Evolutionary conservation across 30 jellyfish, hydroid and myxozoan genomes (phyloP).

Genomic region (Nemopilema nomurai): DNA sequence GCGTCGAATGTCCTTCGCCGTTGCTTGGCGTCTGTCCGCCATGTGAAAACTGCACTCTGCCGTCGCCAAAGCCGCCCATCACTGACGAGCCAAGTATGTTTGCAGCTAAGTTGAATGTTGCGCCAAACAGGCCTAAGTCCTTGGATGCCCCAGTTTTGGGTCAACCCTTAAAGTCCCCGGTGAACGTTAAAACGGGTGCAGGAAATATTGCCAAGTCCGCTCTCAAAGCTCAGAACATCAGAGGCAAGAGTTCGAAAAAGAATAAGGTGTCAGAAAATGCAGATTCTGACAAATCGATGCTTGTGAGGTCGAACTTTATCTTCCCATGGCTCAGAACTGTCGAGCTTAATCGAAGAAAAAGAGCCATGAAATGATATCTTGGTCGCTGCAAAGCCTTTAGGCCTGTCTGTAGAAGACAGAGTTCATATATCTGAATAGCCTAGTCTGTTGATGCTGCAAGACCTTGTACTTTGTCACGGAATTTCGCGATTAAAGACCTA

Average conservation of each 20-base stretch:
- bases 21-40: slow-evolving; percentile 96
- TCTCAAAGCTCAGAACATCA: slow-evolving; percentile 25
- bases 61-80: slow-evolving; percentile 74
- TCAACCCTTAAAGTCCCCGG: neutral
- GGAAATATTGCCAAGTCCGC: neutral
- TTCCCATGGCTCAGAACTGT: slow-evolving; percentile 69
- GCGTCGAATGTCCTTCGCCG: slow-evolving; percentile 97
- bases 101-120: slow-evolving; percentile 19
- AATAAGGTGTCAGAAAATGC: slow-evolving; percentile 3
- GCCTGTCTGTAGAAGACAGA: too few relatives aligned
- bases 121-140: neutral
- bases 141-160: neutral
- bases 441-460: neutral
- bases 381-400: neutral
- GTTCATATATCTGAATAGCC: neutral
- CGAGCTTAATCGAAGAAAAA: slow-evolving; percentile 53
- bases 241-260: slow-evolving; percentile 13
- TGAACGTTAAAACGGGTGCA: neutral
- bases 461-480: slow-evolving; percentile 79
- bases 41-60: slow-evolving; percentile 82
- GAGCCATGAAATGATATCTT: neutral
- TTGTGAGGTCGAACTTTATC: slow-evolving; percentile 48
- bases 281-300: slow-evolving; percentile 41
- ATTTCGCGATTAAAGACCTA: slow-evolving; percentile 24
- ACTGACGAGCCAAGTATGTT: slow-evolving; percentile 70